Percentiles rank a stretch among this genome's conserved stretches.
Conservation (phyloP, 2,113 vertebrate species). For the Muntiacus muntjak region DNA sequence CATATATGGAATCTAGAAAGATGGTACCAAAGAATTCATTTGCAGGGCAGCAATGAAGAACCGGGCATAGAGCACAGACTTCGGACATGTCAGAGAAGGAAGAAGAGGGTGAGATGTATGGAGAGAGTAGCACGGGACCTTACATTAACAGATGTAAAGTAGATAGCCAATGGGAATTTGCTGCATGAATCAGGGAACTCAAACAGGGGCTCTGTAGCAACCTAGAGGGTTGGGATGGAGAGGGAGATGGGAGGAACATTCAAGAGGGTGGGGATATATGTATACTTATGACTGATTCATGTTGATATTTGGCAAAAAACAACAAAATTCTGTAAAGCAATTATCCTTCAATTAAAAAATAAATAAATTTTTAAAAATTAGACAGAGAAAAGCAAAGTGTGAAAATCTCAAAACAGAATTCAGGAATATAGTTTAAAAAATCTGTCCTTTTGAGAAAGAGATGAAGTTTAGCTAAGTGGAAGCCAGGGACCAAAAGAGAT, state of each 20-base stretch:
- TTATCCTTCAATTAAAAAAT: neutral
- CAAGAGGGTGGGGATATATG: neutral
- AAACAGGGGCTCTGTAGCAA: neutral
- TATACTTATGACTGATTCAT: neutral
- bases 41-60: neutral
- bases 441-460: neutral
- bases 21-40: neutral
- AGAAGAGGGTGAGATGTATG: neutral
- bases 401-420: neutral
- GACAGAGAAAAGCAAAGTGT: neutral
- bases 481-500: neutral
- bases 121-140: neutral
- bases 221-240: neutral
- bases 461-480: neutral
- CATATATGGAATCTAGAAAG: neutral
- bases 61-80: neutral
- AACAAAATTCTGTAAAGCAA: neutral
- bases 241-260: neutral
- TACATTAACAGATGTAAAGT: neutral
- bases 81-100: accelerated
- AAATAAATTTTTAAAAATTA: neutral
- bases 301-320: neutral
- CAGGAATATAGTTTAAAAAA: neutral
- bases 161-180: neutral
- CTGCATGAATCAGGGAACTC: neutral